Evolutionary conservation across 2,888 invertebrate genomes (phyloP).

Genomic region (Polyommatus icarus): DNA sequence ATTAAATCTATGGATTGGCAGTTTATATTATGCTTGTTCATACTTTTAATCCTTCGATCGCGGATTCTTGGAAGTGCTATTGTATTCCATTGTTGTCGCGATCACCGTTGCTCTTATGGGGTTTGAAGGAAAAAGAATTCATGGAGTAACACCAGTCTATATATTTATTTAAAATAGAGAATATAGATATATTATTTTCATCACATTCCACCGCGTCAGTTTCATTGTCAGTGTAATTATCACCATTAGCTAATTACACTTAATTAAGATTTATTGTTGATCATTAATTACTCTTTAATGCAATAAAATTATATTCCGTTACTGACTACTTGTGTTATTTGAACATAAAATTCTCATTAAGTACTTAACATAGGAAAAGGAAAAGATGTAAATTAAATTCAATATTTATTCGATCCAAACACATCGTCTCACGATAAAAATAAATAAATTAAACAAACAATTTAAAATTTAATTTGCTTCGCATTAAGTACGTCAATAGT

Average conservation of each 20-base stretch:
- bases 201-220: background rate
- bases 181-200: no score
- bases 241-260: background rate
- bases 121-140: no score
- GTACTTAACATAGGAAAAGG: background rate
- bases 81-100: no score
- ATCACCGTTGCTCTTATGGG: no score
- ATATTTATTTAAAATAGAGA: no score
- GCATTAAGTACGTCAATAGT: slow-evolving; percentile 46
- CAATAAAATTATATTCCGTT: background rate
- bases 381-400: background rate
- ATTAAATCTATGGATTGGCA: no score
- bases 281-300: background rate
- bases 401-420: slow-evolving; percentile 17
- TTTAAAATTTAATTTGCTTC: slow-evolving; percentile 42
- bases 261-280: background rate
- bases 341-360: background rate
- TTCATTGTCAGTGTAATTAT: background rate
- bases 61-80: no score
- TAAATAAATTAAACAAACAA: slow-evolving; percentile 23
- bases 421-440: slow-evolving; percentile 13
- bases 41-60: no score
- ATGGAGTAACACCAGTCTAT: no score
- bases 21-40: no score
- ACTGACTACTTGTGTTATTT: background rate